phyloP scores from a whole-genome alignment of 1,140 invertebrate genomes.

The Zaprionus africanus region DNA sequence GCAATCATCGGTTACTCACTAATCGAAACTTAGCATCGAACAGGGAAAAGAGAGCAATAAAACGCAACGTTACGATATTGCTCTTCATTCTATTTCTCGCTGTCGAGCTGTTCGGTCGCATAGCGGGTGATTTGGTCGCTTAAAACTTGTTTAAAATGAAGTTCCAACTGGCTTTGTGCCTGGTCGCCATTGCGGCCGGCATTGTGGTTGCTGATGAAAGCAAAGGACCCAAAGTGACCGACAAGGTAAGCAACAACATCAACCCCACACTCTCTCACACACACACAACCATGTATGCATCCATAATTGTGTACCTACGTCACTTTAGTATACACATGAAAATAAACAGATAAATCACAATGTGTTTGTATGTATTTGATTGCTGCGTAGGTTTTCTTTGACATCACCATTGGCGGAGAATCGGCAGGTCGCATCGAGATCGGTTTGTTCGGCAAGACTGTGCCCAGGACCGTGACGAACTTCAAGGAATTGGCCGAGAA shows the following conservation, averaged over 20 bases:
- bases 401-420: slow-evolving; percentile 94
- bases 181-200: slow-evolving; percentile 71
- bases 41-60: not conserved
- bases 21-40: not conserved
- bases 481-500: slow-evolving; percentile 94
- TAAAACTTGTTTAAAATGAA: slow-evolving; percentile 63
- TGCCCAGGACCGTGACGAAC: slow-evolving; percentile 97
- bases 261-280: slow-evolving; percentile 14
- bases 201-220: slow-evolving; percentile 74
- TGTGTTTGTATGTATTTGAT: slow-evolving; percentile 31
- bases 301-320: slow-evolving; percentile 43
- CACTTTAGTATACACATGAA: slow-evolving; percentile 34
- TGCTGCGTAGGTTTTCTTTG: slow-evolving; percentile 94
- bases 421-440: slow-evolving; percentile 93
- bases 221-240: slow-evolving; percentile 91
- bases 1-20: not conserved
- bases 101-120: slow-evolving; percentile 17
- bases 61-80: not conserved
- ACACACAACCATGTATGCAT: slow-evolving; percentile 22
- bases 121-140: slow-evolving; percentile 2
- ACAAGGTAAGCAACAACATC: slow-evolving; percentile 86
- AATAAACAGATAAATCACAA: slow-evolving; percentile 57
- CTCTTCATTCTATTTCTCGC: slow-evolving; percentile 35
- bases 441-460: slow-evolving; percentile 97
- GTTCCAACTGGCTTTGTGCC: slow-evolving; percentile 66